Evolutionary conservation across 2,113 vertebrate genomes (phyloP).

Genomic region (Canis aureus): DNA sequence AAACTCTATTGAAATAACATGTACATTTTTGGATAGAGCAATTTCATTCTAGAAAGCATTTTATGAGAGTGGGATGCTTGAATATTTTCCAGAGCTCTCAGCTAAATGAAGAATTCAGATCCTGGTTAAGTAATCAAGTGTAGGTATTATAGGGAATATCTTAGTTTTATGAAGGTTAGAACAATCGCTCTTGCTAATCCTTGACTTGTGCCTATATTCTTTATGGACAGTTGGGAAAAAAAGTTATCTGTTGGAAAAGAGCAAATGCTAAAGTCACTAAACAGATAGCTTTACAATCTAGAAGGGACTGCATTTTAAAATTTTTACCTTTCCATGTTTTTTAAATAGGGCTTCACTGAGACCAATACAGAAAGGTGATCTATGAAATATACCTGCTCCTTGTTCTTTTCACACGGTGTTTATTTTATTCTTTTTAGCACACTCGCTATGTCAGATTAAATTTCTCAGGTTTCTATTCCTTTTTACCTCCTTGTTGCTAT

Average conservation of each 20-base stretch:
- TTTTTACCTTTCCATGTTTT: neutral
- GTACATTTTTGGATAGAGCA: neutral
- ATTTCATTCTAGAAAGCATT: neutral
- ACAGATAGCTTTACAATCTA: neutral
- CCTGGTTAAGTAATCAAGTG: conserved; percentile 5
- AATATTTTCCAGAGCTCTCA: conserved; percentile 47
- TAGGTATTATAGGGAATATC: conserved; percentile 23
- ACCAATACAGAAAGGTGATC: neutral
- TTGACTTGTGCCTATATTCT: neutral
- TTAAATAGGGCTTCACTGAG: neutral
- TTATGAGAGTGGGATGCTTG: conserved; percentile 13
- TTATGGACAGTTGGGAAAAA: neutral
- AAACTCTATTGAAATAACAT: conserved; percentile 4
- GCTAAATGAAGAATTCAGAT: neutral
- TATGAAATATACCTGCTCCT: neutral
- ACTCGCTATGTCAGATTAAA: neutral
- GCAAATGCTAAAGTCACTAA: neutral
- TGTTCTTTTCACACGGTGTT: neutral
- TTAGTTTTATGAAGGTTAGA: neutral
- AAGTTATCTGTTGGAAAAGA: neutral
- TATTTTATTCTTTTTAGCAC: neutral
- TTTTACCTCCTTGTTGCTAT: neutral
- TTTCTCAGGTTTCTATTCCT: neutral
- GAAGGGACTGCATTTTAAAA: neutral
- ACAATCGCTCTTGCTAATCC: neutral